Evolutionary conservation across 1,140 invertebrate genomes (phyloP).

Genomic region (Piezodorus guildinii): DNA sequence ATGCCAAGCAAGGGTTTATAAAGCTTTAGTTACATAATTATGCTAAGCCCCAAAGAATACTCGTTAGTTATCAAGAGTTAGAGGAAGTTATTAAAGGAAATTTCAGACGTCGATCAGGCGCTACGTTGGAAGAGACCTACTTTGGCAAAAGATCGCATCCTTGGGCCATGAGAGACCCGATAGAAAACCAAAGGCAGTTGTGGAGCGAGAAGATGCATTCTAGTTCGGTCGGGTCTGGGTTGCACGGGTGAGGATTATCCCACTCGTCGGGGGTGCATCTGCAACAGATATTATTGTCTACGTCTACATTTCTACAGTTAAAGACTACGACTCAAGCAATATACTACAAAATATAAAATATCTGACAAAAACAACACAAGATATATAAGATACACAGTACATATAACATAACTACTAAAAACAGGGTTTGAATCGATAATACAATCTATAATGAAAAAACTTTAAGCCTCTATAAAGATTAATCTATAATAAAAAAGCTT

Average conservation of each 20-base stretch:
- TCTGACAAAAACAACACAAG: neutral
- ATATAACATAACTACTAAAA: neutral
- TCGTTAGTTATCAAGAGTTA: too few species aligned
- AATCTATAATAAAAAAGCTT: too few species aligned
- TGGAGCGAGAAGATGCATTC: conserved; percentile 42
- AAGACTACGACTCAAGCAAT: neutral
- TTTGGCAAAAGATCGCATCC: conserved; percentile 42
- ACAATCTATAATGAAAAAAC: too few species aligned
- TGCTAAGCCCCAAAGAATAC: too few species aligned
- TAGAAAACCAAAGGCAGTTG: conserved; percentile 43
- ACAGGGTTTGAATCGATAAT: too few species aligned
- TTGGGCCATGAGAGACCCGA: conserved; percentile 41
- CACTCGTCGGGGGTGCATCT: conserved; percentile 45
- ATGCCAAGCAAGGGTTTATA: too few species aligned
- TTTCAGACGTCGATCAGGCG: too few species aligned
- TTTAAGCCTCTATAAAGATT: too few species aligned
- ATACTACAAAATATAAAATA: neutral
- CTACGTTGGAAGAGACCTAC: conserved; percentile 30
- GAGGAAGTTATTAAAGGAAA: too few species aligned
- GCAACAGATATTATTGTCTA: conserved; percentile 21
- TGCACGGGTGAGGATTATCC: conserved; percentile 42
- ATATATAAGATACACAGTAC: neutral
- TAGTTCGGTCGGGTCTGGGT: conserved; percentile 38
- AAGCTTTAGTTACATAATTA: too few species aligned
- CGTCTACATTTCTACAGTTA: conserved; percentile 5